Conservation (phyloP, 2,797 vertebrate species). For the Sebastes dallii region DNA sequence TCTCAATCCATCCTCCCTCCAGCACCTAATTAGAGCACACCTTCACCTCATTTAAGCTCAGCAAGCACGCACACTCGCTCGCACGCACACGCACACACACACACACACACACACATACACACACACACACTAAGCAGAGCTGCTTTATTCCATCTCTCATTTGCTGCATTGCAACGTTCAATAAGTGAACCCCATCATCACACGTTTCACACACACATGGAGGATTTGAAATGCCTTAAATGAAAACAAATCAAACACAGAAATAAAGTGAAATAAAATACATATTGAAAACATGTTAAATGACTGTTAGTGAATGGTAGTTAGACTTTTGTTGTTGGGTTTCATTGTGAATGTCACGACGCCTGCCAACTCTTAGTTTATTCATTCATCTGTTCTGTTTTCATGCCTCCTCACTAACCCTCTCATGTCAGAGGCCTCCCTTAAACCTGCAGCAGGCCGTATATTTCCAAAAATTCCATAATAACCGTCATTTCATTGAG, state of each 20-base stretch:
- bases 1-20: background rate
- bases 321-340: background rate
- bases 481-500: no score
- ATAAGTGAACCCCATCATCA: background rate
- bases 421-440: no score
- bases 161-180: background rate
- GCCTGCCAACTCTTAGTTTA: background rate
- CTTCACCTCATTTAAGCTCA: background rate
- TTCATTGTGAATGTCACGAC: background rate
- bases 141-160: background rate
- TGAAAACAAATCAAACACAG: background rate
- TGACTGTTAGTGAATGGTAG: background rate
- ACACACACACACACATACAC: background rate
- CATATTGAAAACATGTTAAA: background rate
- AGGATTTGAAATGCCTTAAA: background rate
- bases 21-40: constrained; percentile 16
- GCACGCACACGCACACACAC: background rate
- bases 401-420: no score
- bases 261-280: background rate
- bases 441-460: no score
- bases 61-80: background rate
- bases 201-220: background rate
- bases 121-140: background rate
- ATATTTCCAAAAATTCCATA: no score
- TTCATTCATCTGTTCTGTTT: no score